Evolutionary conservation across 30 jellyfish, hydroid and myxozoan species (phyloP).

Genomic region (Catostylus mosaicus): DNA sequence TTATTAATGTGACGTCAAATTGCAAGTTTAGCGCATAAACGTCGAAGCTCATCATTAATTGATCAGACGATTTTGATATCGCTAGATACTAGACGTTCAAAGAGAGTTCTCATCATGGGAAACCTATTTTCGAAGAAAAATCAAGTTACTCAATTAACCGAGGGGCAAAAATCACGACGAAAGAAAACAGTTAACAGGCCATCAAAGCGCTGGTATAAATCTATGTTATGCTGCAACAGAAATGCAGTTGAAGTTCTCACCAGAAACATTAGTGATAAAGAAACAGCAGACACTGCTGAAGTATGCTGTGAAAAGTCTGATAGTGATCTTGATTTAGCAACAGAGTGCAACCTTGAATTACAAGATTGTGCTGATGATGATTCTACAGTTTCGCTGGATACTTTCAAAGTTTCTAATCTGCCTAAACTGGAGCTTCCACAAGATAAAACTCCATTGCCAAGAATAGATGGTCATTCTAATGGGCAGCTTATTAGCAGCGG

Average conservation of each 20-base stretch:
- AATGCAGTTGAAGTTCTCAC: not conserved
- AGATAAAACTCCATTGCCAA: not conserved
- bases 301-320: not conserved
- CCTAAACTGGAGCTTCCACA: not conserved
- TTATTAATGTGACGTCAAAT: no score
- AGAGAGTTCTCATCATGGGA: constrained; percentile 5
- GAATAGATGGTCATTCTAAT: no score
- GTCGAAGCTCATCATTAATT: no score
- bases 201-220: not conserved
- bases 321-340: not conserved
- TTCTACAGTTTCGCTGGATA: not conserved
- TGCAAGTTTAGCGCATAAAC: no score
- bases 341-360: not conserved
- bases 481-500: no score
- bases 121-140: not conserved
- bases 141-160: not conserved
- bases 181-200: not conserved
- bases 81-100: not conserved
- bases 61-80: not conserved
- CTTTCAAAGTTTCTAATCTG: not conserved
- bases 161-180: not conserved
- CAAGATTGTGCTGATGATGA: not conserved
- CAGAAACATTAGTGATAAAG: not conserved
- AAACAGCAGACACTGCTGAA: not conserved
- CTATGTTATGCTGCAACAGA: not conserved